Evolutionary conservation across 2,113 vertebrate genomes (phyloP).

Genomic region (Eonycteris spelaea): DNA sequence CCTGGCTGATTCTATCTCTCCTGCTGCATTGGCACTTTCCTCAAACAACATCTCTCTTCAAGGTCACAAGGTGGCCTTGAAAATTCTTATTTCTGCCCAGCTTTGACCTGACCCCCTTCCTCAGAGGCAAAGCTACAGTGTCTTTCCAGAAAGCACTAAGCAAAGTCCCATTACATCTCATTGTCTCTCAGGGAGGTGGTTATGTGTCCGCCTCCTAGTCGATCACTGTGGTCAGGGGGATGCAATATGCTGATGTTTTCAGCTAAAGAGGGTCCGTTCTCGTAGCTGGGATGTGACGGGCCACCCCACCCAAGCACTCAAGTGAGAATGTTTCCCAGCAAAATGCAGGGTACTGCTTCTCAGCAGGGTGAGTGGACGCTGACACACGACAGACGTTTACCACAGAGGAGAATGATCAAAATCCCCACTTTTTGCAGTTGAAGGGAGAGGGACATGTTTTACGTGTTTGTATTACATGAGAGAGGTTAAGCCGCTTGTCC

Average conservation of each 20-base stretch:
- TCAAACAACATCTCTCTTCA: background rate
- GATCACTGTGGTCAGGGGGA: rapidly evolving
- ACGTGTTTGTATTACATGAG: too few species aligned
- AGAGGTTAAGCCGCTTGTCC: background rate
- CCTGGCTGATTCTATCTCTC: background rate
- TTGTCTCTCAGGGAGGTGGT: background rate
- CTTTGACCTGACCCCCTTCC: background rate
- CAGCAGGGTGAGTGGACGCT: too few species aligned
- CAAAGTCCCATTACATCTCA: background rate
- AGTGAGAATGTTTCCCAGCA: background rate
- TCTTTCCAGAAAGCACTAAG: background rate
- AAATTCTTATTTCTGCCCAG: background rate
- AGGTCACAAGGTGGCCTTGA: background rate
- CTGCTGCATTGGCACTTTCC: background rate
- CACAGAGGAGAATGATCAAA: background rate
- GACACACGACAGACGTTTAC: background rate
- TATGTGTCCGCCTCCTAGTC: background rate
- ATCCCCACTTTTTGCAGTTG: background rate
- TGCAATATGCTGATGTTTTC: background rate
- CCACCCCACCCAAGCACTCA: background rate
- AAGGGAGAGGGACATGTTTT: too few species aligned
- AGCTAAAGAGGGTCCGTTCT: background rate
- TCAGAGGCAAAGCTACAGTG: background rate
- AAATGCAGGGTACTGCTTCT: background rate
- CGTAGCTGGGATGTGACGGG: background rate